Evolutionary conservation across 2,113 vertebrate genomes (phyloP), one percentile per base, ranked within the genome.

Genomic region (Dromaius novaehollandiae): DNA sequence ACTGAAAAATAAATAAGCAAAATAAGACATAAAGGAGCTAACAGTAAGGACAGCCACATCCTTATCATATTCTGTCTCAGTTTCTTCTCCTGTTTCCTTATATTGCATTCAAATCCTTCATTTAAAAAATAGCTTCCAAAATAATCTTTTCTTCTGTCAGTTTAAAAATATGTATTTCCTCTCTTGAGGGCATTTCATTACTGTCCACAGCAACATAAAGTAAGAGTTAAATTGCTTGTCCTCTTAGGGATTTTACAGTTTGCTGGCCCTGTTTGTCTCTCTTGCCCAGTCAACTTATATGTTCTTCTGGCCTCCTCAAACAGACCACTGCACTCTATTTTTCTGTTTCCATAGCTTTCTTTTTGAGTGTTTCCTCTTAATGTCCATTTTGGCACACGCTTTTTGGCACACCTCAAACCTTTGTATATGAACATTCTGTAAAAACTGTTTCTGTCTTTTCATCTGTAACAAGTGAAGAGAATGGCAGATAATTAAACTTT

Each of bases 401-500:
- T 19, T 5, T 40, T 6, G 50, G 34, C 34, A 63, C 7, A 77
- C 2, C 38, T 83, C 42, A 84, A 75, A 70, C 20, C 25, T 83
- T 53, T 77, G 9, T 19, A 30, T 12, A 38, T 65, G 28, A 77
- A 21, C 32, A 63, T 79, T 51, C 21, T 55, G n/a, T 90, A 95
- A 78, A 19, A 3, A 1, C 21, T 50, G 14, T 15, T 24, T 51
- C 19, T 7, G 1, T 36, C 66, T 64, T 73, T 91, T 90, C 17
- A 73, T 75, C 83, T 84, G 44, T 34, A 90, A 26, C 21, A 82
- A 73, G 15, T 9, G 15, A 87, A 70, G 21, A 64, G 24, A 84
- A 93, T n/a, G 21, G 8, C 17, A 91, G 36, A 85, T 86, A 95
- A 88, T 81, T 75, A 82, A 84, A 89, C 3, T 84, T 89, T 85